Conservation (phyloP, 1,140 invertebrate species). For the Drosophila arawakana region DNA sequence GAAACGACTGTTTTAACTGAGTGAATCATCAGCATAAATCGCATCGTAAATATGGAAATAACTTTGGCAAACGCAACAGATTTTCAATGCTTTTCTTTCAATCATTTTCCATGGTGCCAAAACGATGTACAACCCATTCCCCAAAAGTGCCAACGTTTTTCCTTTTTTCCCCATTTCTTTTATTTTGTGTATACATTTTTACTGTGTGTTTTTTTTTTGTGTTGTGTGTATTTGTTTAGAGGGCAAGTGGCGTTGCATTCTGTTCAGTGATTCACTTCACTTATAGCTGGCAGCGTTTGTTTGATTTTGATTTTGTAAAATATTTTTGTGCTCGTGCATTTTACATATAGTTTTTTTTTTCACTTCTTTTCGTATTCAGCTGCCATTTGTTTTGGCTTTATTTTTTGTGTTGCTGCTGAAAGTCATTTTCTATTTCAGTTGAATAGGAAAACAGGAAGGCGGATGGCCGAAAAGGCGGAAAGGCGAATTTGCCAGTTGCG, state of each 20-base stretch:
- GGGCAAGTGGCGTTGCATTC: conserved; percentile 50
- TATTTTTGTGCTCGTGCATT: conserved; percentile 76
- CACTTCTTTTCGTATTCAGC: background rate
- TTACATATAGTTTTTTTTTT: conserved; percentile 56
- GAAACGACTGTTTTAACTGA: conserved; percentile 23
- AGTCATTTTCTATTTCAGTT: conserved; percentile 2
- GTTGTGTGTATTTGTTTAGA: conserved; percentile 30
- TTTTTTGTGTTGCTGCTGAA: background rate
- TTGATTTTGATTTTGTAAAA: conserved; percentile 83
- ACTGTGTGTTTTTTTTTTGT: background rate
- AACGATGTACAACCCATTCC: background rate
- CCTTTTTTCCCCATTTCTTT: background rate
- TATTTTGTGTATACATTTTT: background rate
- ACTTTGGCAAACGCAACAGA: conserved; percentile 3
- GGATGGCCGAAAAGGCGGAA: background rate
- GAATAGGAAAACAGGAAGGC: background rate
- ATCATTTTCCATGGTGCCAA: conserved; percentile 28
- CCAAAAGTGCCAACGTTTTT: no score
- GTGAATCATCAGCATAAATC: conserved; percentile 31
- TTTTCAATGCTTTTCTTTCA: conserved; percentile 15
- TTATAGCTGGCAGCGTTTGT: conserved; percentile 75
- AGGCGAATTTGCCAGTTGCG: conserved; percentile 18
- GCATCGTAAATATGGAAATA: conserved; percentile 17
- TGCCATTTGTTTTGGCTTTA: conserved; percentile 52
- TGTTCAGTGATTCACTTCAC: conserved; percentile 67